Percentiles rank a stretch among this genome's conserved stretches.
These are phyloP conservation scores for Mimachlamys varia DNA, from an alignment of 2,888 invertebrate genomes.

Conservation along the genomic window DNA sequence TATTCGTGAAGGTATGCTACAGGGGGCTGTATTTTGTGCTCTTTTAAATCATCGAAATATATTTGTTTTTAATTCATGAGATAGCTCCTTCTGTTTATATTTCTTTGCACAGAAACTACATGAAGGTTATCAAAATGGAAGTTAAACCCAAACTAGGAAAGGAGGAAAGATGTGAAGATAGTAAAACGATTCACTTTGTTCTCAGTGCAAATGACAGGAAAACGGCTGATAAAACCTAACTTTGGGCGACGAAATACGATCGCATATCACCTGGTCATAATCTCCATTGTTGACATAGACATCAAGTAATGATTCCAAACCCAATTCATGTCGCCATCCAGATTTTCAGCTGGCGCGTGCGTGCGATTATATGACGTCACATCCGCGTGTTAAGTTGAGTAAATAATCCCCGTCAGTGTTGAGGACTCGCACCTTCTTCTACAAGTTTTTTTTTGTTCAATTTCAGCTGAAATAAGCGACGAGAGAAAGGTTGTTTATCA, in stretches of 20 bases:
- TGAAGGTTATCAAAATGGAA: background rate
- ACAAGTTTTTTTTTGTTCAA: background rate
- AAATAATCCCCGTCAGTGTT: conserved; percentile 31
- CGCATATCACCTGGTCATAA: conserved; percentile 17
- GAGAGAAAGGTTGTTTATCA: background rate
- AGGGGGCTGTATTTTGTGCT: too few species aligned
- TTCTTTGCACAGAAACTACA: background rate
- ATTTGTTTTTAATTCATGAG: background rate
- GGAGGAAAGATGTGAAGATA: background rate
- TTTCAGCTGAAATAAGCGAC: background rate
- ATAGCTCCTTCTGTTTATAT: background rate
- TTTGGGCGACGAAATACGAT: conserved; percentile 21
- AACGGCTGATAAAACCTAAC: conserved; percentile 18
- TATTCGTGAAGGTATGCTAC: too few species aligned
- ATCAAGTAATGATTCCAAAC: background rate
- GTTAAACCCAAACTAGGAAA: background rate
- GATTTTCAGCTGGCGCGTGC: conserved; percentile 27
- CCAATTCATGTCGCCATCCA: background rate
- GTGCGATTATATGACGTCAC: conserved; percentile 34
- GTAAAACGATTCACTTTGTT: background rate
- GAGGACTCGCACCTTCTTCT: background rate
- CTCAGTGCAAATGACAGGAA: conserved; percentile 21
- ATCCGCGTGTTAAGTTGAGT: conserved; percentile 22
- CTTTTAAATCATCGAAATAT: background rate
- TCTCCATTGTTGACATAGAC: background rate